phyloP scores from a whole-genome alignment of 2,113 vertebrate species.

The Larimichthys crocea region DNA sequence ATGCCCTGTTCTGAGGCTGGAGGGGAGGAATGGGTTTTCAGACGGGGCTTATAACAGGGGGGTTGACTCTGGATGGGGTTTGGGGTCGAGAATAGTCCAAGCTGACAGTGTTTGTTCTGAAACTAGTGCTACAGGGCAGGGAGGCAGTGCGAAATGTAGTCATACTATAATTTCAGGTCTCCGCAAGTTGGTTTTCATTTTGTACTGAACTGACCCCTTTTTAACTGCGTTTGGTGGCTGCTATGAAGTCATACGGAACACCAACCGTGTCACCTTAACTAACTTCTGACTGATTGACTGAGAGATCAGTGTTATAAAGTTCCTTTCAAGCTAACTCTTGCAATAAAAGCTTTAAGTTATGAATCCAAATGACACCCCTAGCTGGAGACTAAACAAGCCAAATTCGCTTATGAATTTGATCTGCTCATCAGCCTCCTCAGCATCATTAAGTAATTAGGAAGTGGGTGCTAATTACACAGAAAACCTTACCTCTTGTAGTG shows the following conservation, averaged over 20 bases:
- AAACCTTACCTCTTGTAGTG: constrained; percentile 16
- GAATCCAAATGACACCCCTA: background rate
- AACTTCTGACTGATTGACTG: background rate
- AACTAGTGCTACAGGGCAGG: background rate
- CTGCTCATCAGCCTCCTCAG: constrained; percentile 12
- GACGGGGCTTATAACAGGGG: background rate
- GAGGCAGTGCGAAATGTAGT: constrained; percentile 8
- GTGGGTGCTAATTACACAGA: constrained; percentile 53
- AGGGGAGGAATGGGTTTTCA: constrained; percentile 25
- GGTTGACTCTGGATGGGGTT: constrained; percentile 20
- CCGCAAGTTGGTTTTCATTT: background rate
- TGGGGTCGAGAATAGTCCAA: constrained; percentile 1
- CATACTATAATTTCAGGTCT: background rate
- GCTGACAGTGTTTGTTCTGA: background rate
- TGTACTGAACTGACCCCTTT: background rate
- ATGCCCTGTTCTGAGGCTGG: constrained; percentile 20
- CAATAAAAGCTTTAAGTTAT: background rate
- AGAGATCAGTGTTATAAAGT: background rate
- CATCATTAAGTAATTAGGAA: constrained; percentile 53
- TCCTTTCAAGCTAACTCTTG: background rate
- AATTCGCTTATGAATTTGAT: constrained; percentile 11
- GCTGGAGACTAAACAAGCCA: constrained; percentile 39
- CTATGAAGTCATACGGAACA: background rate
- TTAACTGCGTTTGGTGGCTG: background rate
- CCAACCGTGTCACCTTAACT: background rate